Percentiles rank a stretch among this genome's conserved stretches.
These are phyloP conservation scores for Tenthredo scrophulariae DNA, from an alignment of 2,888 invertebrate genomes.

Conservation along the genomic window DNA sequence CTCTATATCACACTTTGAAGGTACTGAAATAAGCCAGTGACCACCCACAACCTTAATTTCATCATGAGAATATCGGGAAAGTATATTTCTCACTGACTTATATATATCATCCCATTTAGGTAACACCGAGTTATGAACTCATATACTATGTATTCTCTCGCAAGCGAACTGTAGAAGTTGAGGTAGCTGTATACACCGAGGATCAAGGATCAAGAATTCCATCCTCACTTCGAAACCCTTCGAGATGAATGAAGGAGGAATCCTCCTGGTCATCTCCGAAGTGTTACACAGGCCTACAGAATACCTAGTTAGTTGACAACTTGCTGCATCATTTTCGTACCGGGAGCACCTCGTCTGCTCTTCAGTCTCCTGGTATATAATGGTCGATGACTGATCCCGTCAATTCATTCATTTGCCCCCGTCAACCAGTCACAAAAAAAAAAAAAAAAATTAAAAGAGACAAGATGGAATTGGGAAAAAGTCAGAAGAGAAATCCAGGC, in stretches of 20 bases:
- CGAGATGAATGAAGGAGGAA: slow-evolving; percentile 71
- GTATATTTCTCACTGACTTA: not conserved
- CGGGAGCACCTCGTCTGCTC: slow-evolving; percentile 51
- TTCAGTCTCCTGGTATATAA: slow-evolving; percentile 34
- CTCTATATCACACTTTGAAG: slow-evolving; percentile 2
- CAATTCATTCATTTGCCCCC: slow-evolving; percentile 20
- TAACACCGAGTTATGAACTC: not conserved
- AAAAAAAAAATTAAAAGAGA: not conserved
- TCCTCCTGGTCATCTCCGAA: slow-evolving; percentile 73
- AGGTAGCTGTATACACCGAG: not conserved
- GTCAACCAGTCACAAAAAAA: slow-evolving; percentile 6
- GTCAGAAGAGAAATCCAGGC: not conserved
- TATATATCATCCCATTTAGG: not conserved
- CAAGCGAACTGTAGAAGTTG: not conserved
- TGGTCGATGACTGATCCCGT: slow-evolving; percentile 37
- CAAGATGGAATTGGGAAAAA: not conserved
- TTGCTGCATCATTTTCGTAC: slow-evolving; percentile 61
- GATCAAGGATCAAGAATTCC: slow-evolving; percentile 1
- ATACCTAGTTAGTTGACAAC: slow-evolving; percentile 42
- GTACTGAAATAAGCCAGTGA: slow-evolving; percentile 64
- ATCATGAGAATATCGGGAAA: slow-evolving; percentile 69
- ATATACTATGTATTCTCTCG: not conserved
- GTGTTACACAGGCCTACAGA: slow-evolving; percentile 53
- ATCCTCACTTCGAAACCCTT: not conserved
- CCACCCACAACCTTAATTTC: slow-evolving; percentile 65